These are phyloP conservation scores for Drosophila lini DNA, from an alignment of 1,140 invertebrate species.

Conservation along the genomic window DNA sequence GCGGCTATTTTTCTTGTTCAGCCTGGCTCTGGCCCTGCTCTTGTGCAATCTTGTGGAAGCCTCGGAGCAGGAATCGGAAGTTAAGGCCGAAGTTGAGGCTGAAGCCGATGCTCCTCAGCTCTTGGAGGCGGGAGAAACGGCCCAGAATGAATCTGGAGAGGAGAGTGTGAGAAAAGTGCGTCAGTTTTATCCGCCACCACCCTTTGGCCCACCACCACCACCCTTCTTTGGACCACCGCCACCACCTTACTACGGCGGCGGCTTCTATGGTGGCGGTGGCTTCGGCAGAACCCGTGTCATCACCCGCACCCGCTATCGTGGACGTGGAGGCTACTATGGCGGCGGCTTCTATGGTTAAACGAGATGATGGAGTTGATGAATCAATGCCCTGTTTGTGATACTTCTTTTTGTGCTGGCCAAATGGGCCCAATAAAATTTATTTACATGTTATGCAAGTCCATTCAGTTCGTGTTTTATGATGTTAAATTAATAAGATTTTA, in stretches of 20 bases:
- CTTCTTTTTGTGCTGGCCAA: conserved; percentile 45
- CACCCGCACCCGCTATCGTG: conserved; percentile 66
- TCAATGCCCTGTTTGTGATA: conserved; percentile 54
- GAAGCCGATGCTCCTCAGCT: conserved; percentile 4
- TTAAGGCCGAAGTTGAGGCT: not conserved
- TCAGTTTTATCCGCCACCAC: conserved; percentile 63
- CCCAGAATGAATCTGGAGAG: conserved; percentile 33
- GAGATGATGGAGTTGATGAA: not conserved
- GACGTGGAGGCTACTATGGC: conserved; percentile 65
- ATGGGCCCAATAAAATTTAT: conserved; percentile 39
- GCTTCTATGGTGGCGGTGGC: conserved; percentile 52
- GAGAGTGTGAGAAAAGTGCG: conserved; percentile 61
- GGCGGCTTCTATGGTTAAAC: conserved; percentile 73
- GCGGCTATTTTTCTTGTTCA: conserved; percentile 36
- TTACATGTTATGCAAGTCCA: conserved; percentile 38
- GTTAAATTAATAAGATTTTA: not conserved
- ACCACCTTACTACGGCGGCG: conserved; percentile 63
- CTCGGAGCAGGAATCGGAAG: conserved; percentile 10
- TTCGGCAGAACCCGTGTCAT: conserved; percentile 69
- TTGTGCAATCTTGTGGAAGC: conserved; percentile 1
- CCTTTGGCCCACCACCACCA: conserved; percentile 39
- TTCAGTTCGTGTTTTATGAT: conserved; percentile 5
- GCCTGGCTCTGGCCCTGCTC: conserved; percentile 14
- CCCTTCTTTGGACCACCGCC: conserved; percentile 65
- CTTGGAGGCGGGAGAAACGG: conserved; percentile 40